Base-by-base conservation (phyloP, 1,140 invertebrate species). In the Brachionus plicatilis region DNA sequence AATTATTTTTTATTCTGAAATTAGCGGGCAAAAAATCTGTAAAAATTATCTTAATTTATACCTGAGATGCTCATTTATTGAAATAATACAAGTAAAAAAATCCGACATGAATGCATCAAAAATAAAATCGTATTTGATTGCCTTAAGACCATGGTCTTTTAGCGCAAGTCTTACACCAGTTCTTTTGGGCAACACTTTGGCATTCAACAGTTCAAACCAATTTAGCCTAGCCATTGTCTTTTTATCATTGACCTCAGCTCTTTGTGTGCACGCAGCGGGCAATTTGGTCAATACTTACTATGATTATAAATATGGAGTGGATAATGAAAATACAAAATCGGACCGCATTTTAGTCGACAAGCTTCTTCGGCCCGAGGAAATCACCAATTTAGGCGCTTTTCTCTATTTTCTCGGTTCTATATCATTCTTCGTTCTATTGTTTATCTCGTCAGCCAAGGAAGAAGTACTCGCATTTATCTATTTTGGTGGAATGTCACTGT, bases 221-320 rank as follows among this genome's bases (percentile, higher is more conserved):
- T 95, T 96, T 87, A 95, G 92, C 87, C 91, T 94, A 88, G 87
- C 93, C 53, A 93, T 93, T 3, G 92, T 96, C 83, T 86, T 96
- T 8, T 90, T 95, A 0, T 96, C 95, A 1, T 90, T 94, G 27
- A 92, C 95, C 65, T 96, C 94, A 1, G 93, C 96, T 7, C 90
- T 96, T 72, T 95, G 94, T 14, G 95, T 97, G 2, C 96, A 97
- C 88, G 95, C 95, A 70, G 96, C 96, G 80, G 96, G 95, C 47
- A 97, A 97, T 90, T 93, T 97, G n/a, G 95, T 98, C 1, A 97
- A 98, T 88, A 97, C 95, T 0, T 97, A 97, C 12, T 68, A 70
- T 56, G 60, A 83, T 47, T 68, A 33, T 27, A 68, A 83, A 45
- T 47, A 83, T 37, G 60, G 60, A 65, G 94, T 93, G 87, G 92